A percentile compares a stretch with the other conserved stretches of the same genome.
Evolutionary conservation across 1,140 invertebrate genomes (phyloP).

Genomic region (Augochlora pura): DNA sequence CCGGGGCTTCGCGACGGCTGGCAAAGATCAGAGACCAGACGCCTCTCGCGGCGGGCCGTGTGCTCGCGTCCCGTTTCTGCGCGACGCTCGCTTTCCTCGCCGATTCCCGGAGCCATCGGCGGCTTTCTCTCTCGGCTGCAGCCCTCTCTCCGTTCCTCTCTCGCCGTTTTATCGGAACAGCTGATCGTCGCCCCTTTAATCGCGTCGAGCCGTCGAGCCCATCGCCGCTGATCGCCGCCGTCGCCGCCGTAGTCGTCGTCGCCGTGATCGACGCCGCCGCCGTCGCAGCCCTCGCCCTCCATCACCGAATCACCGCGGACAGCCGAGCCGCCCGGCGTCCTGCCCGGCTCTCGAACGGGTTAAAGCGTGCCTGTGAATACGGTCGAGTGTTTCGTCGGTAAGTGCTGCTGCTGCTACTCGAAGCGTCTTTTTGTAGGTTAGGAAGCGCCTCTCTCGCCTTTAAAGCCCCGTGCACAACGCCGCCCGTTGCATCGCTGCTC

Average conservation of each 20-base stretch:
- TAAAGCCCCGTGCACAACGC: slow-evolving; percentile 26
- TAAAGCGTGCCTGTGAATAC: slow-evolving; percentile 37
- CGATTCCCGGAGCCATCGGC: too few species aligned
- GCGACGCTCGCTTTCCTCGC: too few species aligned
- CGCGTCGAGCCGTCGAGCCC: not conserved
- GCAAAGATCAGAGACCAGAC: too few species aligned
- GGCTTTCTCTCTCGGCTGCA: not conserved
- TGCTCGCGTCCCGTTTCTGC: too few species aligned
- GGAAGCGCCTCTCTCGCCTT: slow-evolving; percentile 38
- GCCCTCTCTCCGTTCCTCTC: not conserved
- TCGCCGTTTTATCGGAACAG: slow-evolving; percentile 48
- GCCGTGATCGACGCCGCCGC: slow-evolving; percentile 1
- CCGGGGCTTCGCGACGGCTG: too few species aligned
- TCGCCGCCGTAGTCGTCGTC: not conserved
- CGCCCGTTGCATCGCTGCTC: not conserved
- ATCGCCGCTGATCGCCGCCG: slow-evolving; percentile 3
- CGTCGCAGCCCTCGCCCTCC: too few species aligned
- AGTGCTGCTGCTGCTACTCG: slow-evolving; percentile 39
- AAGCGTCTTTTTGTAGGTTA: slow-evolving; percentile 59
- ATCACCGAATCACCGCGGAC: not conserved
- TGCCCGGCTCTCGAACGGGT: not conserved
- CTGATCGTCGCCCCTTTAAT: slow-evolving; percentile 64
- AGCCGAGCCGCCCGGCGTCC: too few species aligned
- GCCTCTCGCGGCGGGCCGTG: too few species aligned
- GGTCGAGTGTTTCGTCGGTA: slow-evolving; percentile 15